Percentiles rank a stretch among this genome's conserved stretches.
These are phyloP conservation scores for Drosophila sproati DNA, from an alignment of 1,140 invertebrate species.

Conservation along the genomic window DNA sequence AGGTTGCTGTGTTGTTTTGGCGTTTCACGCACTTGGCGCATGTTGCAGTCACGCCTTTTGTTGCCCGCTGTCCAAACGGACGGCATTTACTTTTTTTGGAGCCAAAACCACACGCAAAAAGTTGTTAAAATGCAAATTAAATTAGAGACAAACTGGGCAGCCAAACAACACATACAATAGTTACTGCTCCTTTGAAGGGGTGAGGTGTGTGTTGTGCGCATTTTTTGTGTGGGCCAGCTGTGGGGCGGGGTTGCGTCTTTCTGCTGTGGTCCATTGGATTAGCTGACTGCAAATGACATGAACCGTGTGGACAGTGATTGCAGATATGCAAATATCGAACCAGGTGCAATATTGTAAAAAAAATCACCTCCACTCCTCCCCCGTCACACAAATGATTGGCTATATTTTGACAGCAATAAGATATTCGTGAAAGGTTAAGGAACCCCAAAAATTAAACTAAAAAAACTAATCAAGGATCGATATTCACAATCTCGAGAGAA, in stretches of 20 bases:
- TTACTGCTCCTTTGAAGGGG: slow-evolving; percentile 21
- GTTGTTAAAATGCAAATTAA: slow-evolving; percentile 84
- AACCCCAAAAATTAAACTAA: neutral
- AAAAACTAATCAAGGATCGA: neutral
- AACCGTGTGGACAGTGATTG: slow-evolving; percentile 47
- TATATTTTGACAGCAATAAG: slow-evolving; percentile 35
- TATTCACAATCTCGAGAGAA: neutral
- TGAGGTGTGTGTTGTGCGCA: slow-evolving; percentile 17
- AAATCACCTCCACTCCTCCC: neutral
- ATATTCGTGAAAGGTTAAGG: slow-evolving; percentile 20
- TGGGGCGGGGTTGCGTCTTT: slow-evolving; percentile 46
- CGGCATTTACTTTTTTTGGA: slow-evolving; percentile 30
- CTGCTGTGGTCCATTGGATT: slow-evolving; percentile 39
- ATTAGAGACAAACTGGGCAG: slow-evolving; percentile 75
- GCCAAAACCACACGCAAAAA: slow-evolving; percentile 76
- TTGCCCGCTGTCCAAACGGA: slow-evolving; percentile 55
- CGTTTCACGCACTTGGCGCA: slow-evolving; percentile 81
- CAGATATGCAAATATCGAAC: slow-evolving; percentile 47
- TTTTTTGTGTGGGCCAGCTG: slow-evolving; percentile 49
- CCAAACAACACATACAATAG: slow-evolving; percentile 34
- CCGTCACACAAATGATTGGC: neutral
- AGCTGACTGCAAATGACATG: slow-evolving; percentile 49
- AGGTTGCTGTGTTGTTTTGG: slow-evolving; percentile 80
- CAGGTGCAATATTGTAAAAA: slow-evolving; percentile 26
- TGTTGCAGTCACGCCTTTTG: slow-evolving; percentile 81